Conservation (phyloP, 1,140 invertebrate species). For the Lasioglossum albipes region DNA sequence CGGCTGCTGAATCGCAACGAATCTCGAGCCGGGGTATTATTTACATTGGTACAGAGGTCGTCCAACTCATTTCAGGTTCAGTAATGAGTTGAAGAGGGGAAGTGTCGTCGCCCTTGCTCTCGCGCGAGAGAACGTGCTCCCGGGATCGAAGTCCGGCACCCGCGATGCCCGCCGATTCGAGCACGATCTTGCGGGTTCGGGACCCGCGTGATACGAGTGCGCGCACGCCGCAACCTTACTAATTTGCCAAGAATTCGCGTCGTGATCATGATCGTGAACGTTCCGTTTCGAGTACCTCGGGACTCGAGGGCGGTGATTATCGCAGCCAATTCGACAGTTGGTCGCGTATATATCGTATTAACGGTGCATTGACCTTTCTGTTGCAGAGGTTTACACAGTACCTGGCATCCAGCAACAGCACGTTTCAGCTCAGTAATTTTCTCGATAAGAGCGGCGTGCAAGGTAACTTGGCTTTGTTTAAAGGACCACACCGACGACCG, state of each 20-base stretch:
- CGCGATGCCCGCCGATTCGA: not conserved
- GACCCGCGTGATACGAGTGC: not conserved
- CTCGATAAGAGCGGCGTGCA: conserved; percentile 97
- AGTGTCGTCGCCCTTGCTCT: conserved; percentile 47
- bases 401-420: conserved; percentile 99
- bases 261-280: too few species aligned
- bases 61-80: conserved; percentile 36
- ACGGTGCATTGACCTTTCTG: conserved; percentile 49
- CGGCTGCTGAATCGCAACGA: not conserved
- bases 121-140: not conserved
- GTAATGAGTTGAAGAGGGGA: conserved; percentile 36
- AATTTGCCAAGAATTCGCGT: too few species aligned
- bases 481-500: not conserved
- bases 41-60: conserved; percentile 26
- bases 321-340: not conserved
- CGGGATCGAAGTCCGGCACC: conserved; percentile 24
- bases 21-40: conserved; percentile 15
- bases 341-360: not conserved
- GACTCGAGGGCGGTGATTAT: not conserved
- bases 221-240: too few species aligned
- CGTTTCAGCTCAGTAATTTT: conserved; percentile 98
- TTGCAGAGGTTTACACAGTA: conserved; percentile 99
- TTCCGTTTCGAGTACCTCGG: not conserved
- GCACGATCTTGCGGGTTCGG: not conserved
- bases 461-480: conserved; percentile 83